Percentiles rank a stretch among this genome's conserved stretches.
These are phyloP conservation scores for Stenodema calcarata DNA, from an alignment of 2,888 invertebrate genomes.

Conservation along the genomic window DNA sequence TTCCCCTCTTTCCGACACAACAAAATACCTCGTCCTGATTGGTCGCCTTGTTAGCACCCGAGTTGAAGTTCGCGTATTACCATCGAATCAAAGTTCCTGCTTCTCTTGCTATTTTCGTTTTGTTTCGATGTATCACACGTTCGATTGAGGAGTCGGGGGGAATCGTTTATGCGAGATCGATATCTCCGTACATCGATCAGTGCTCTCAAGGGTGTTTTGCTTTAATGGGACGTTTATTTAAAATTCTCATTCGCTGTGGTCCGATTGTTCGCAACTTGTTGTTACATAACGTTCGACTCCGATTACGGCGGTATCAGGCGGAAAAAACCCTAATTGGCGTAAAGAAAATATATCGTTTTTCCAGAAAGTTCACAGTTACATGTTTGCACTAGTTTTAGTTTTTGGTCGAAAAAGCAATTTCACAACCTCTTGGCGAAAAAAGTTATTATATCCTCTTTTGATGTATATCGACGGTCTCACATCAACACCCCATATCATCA, in stretches of 20 bases:
- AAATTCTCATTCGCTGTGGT: not conserved
- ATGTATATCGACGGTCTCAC: too few species aligned
- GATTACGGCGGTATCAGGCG: too few species aligned
- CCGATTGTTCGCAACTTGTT: not conserved
- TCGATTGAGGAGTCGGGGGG: not conserved
- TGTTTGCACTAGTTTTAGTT: too few species aligned
- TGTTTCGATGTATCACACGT: not conserved
- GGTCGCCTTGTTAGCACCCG: not conserved
- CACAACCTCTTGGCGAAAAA: too few species aligned
- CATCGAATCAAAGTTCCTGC: not conserved
- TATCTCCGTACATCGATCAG: not conserved
- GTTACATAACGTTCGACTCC: not conserved
- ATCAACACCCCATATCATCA: too few species aligned
- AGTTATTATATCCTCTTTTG: too few species aligned
- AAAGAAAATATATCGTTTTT: too few species aligned
- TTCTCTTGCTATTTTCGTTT: not conserved
- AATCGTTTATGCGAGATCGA: slow-evolving; percentile 22
- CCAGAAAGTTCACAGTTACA: too few species aligned
- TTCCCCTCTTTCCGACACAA: not conserved
- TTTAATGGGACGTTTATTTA: not conserved
- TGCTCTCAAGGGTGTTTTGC: not conserved
- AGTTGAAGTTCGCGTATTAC: not conserved
- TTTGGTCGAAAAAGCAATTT: too few species aligned
- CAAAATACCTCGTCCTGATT: not conserved
- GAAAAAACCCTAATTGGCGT: too few species aligned